Conservation (phyloP, 2,113 vertebrate genomes). For the Anhinga rufa region DNA sequence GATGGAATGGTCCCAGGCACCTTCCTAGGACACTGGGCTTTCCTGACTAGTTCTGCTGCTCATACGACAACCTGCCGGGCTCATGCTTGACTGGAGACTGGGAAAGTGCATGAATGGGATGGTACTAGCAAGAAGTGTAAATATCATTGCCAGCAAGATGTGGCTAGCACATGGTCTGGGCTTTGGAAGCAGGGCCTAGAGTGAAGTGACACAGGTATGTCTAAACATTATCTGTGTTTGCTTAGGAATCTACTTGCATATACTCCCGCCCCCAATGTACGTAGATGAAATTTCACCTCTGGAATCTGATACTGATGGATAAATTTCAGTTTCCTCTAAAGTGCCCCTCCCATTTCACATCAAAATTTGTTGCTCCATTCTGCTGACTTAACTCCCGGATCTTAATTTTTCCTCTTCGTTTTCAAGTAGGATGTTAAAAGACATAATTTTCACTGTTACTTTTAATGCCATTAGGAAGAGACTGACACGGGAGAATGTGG, state of each 20-base stretch:
- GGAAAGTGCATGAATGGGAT: background rate
- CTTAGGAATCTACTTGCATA: background rate
- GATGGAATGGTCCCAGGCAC: background rate
- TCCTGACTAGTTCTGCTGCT: background rate
- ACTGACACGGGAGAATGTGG: background rate
- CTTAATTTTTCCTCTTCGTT: background rate
- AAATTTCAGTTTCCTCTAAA: background rate
- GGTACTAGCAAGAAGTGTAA: background rate
- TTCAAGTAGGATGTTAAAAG: background rate
- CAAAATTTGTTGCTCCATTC: background rate
- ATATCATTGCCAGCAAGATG: background rate
- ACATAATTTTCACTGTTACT: background rate
- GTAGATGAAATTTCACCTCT: background rate
- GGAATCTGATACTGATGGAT: background rate
- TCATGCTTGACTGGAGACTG: background rate
- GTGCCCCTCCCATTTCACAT: background rate
- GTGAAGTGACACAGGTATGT: background rate
- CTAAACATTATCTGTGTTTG: background rate
- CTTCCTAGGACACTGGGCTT: background rate
- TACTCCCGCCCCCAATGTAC: background rate
- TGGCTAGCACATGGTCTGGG: accelerated
- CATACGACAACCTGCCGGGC: background rate
- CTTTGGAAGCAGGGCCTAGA: background rate
- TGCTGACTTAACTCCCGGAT: background rate
- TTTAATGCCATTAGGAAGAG: background rate